Conservation (phyloP, 2,797 vertebrate species). For the Aselliscus stoliczkanus region DNA sequence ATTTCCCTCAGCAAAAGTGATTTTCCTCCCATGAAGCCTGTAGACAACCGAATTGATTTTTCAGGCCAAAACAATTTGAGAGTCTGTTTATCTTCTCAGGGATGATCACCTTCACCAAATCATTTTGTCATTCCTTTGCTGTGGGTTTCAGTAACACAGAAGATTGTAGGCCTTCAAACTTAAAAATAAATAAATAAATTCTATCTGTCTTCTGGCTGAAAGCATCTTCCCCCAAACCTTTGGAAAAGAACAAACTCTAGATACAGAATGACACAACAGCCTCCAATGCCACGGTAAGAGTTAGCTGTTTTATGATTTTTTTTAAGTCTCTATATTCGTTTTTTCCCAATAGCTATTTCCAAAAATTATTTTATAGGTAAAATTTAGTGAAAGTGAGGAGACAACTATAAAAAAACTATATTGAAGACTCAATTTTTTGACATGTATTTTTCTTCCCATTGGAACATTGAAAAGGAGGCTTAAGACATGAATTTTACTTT, state of each 20-base stretch:
- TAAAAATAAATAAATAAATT: slow-evolving; percentile 29
- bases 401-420: not conserved
- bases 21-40: slow-evolving; percentile 49
- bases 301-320: not conserved
- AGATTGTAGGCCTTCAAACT: not conserved
- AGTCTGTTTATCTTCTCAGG: slow-evolving; percentile 58
- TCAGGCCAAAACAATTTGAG: slow-evolving; percentile 56
- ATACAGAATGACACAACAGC: not conserved
- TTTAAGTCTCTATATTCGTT: not conserved
- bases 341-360: not conserved
- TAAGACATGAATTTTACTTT: not conserved
- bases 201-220: not conserved
- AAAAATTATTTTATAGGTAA: not conserved
- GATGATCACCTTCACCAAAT: slow-evolving; percentile 38
- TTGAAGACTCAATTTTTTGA: not conserved
- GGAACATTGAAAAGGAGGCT: not conserved
- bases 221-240: not conserved
- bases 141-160: slow-evolving; percentile 33
- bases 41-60: slow-evolving; percentile 63
- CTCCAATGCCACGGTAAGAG: not conserved
- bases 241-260: not conserved
- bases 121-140: slow-evolving; percentile 47
- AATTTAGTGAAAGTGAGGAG: not conserved
- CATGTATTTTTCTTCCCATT: slow-evolving; percentile 6
- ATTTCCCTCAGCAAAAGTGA: slow-evolving; percentile 48